Conservation (phyloP, 2,113 vertebrate genomes). For the Mirza zaza region DNA sequence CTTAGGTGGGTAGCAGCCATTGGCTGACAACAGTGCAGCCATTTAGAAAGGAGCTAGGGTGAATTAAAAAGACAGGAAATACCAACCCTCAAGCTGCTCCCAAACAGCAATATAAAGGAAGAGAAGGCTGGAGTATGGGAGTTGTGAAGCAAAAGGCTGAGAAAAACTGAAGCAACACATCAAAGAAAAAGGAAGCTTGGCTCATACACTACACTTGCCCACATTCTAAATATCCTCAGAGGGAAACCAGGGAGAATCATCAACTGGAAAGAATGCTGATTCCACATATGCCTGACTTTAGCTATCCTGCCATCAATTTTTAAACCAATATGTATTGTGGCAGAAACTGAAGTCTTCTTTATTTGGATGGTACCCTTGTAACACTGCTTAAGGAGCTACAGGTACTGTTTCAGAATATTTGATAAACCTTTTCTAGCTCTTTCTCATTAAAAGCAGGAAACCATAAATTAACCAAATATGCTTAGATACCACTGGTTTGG, state of each 20-base stretch:
- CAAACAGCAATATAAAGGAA: background rate
- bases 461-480: slow-evolving; percentile 3
- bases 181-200: background rate
- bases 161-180: background rate
- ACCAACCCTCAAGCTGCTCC: background rate
- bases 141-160: background rate
- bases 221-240: background rate
- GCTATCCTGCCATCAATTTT: background rate
- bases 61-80: background rate
- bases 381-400: background rate
- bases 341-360: slow-evolving; percentile 34
- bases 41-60: background rate
- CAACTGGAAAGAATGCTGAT: background rate
- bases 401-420: background rate
- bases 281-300: background rate
- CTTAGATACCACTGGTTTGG: background rate
- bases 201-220: background rate
- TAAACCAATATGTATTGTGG: background rate
- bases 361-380: background rate
- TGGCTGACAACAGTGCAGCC: background rate
- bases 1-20: background rate
- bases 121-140: background rate
- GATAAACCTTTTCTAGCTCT: background rate
- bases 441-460: slow-evolving; percentile 8
- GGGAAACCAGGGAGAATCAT: background rate